phyloP scores from a whole-genome alignment of 2,888 invertebrate species.

The Gasteruption jaculator region DNA sequence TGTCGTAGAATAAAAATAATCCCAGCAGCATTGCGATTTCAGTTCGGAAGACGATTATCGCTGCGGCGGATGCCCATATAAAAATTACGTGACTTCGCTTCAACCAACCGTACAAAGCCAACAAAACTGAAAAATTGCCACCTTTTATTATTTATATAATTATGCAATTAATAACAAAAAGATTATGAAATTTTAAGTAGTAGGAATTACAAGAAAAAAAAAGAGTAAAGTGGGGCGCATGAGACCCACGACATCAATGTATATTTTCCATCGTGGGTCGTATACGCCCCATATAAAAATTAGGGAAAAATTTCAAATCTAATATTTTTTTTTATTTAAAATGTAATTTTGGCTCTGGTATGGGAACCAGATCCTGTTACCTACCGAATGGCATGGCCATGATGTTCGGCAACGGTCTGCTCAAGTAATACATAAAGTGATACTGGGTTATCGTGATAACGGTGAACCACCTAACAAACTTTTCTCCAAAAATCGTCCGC shows the following conservation, averaged over 20 bases:
- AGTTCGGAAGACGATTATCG: slow-evolving; percentile 84
- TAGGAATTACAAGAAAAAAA: background rate
- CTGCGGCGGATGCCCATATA: slow-evolving; percentile 78
- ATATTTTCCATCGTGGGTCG: too few relatives aligned
- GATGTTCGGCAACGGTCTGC: slow-evolving; percentile 90
- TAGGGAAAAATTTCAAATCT: background rate
- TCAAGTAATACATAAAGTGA: slow-evolving; percentile 96
- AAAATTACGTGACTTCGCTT: slow-evolving; percentile 70
- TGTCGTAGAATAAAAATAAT: slow-evolving; percentile 75
- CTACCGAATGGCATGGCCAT: slow-evolving; percentile 90
- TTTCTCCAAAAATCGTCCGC: slow-evolving; percentile 70
- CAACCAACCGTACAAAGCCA: slow-evolving; percentile 83
- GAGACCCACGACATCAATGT: too few relatives aligned
- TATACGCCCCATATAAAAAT: slow-evolving; percentile 2
- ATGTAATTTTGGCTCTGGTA: background rate
- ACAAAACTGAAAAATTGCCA: slow-evolving; percentile 65
- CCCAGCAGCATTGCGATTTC: slow-evolving; percentile 87
- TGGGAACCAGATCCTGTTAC: slow-evolving; percentile 10
- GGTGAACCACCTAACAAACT: slow-evolving; percentile 78
- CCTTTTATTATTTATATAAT: slow-evolving; percentile 13
- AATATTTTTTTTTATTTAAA: slow-evolving; percentile 12
- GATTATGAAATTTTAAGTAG: slow-evolving; percentile 8
- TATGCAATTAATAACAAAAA: background rate
- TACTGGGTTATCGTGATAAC: slow-evolving; percentile 88
- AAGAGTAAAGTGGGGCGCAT: too few relatives aligned